phyloP scores from a whole-genome alignment of 2,888 invertebrate species.

The Thumatha senex region DNA sequence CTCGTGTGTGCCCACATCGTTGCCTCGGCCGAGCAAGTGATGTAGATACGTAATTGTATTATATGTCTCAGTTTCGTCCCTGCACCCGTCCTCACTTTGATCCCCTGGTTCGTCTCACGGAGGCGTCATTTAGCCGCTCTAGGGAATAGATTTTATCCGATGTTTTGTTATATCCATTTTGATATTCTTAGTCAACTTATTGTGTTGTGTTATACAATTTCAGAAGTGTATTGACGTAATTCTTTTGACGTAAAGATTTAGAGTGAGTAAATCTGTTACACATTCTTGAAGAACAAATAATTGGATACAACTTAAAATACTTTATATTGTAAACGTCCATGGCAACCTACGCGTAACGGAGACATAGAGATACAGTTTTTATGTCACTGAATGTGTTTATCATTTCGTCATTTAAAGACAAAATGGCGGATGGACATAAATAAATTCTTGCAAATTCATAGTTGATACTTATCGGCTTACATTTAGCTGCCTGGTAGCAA shows the following conservation, averaged over 20 bases:
- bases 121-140: slow-evolving; percentile 73
- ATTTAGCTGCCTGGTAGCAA: slow-evolving; percentile 37
- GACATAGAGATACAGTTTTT: slow-evolving; percentile 25
- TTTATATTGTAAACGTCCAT: background rate
- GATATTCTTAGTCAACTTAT: slow-evolving; percentile 62
- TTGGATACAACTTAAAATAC: slow-evolving; percentile 9
- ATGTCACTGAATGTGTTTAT: slow-evolving; percentile 36
- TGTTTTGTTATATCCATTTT: slow-evolving; percentile 45
- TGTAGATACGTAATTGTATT: slow-evolving; percentile 79
- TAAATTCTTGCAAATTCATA: slow-evolving; percentile 61
- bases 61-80: slow-evolving; percentile 77
- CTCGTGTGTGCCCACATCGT: slow-evolving; percentile 51
- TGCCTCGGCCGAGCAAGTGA: slow-evolving; percentile 68
- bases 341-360: slow-evolving; percentile 3
- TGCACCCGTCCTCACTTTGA: slow-evolving; percentile 55
- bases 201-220: slow-evolving; percentile 14
- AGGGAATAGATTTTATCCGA: slow-evolving; percentile 69
- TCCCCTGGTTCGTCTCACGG: slow-evolving; percentile 66
- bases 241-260: slow-evolving; percentile 45
- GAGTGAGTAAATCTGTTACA: slow-evolving; percentile 30
- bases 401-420: slow-evolving; percentile 72
- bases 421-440: slow-evolving; percentile 74
- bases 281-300: slow-evolving; percentile 9
- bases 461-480: slow-evolving; percentile 65
- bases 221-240: slow-evolving; percentile 50